Percentiles rank a stretch among this genome's conserved stretches.
These are phyloP conservation scores for Rhinopithecus roxellana DNA, from an alignment of 2,113 vertebrate genomes.

Conservation along the genomic window DNA sequence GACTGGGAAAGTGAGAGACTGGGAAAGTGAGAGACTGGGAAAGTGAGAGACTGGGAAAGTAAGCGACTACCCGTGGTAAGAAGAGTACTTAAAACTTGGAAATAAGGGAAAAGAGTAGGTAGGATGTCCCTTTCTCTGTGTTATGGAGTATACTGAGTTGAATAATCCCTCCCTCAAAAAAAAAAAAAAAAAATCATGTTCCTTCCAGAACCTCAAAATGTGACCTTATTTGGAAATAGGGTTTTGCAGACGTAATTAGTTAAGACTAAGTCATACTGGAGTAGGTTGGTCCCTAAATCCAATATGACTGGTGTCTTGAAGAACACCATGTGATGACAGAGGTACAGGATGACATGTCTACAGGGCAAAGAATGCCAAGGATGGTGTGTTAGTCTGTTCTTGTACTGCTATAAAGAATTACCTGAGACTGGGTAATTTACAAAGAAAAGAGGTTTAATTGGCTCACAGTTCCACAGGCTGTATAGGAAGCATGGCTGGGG, in stretches of 20 bases:
- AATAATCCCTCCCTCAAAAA: not conserved
- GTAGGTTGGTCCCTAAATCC: not conserved
- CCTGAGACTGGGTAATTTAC: too few relatives aligned
- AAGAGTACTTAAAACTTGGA: constrained; percentile 27
- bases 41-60: not conserved
- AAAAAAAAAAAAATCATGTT: not conserved
- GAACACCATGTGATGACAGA: not conserved
- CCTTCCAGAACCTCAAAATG: not conserved
- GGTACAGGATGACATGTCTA: not conserved
- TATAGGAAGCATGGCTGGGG: too few relatives aligned
- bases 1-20: not conserved
- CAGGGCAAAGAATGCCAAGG: not conserved
- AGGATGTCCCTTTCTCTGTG: not conserved
- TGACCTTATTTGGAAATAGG: not conserved
- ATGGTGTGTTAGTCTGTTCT: too few relatives aligned
- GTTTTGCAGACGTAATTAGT: not conserved
- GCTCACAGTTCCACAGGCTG: too few relatives aligned
- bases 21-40: too few relatives aligned
- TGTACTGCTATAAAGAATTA: too few relatives aligned
- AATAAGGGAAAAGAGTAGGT: not conserved
- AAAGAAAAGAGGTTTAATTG: too few relatives aligned
- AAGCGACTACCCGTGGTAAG: not conserved
- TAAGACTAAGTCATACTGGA: not conserved
- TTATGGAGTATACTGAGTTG: not conserved
- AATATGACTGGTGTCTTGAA: not conserved